Conservation (phyloP, 2,888 invertebrate species). For the Stenichneumon culpator region DNA sequence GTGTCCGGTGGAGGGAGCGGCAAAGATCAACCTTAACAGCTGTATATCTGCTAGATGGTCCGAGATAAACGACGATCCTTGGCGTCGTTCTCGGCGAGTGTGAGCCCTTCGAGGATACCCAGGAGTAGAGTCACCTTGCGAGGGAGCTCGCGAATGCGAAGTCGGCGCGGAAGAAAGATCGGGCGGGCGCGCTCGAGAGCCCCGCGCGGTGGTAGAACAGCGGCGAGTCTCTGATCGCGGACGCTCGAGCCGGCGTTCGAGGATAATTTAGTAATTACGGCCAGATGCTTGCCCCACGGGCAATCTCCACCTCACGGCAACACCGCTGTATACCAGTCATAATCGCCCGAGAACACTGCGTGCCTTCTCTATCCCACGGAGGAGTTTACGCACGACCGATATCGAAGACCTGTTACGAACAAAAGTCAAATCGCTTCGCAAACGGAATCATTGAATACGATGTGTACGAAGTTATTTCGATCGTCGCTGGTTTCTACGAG, state of each 20-base stretch:
- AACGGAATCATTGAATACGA: not conserved
- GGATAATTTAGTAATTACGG: conserved; percentile 84
- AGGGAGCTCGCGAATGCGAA: conserved; percentile 11
- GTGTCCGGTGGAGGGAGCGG: not conserved
- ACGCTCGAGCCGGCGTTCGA: conserved; percentile 73
- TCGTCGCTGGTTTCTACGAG: not conserved
- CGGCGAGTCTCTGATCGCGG: conserved; percentile 37
- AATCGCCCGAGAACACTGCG: conserved; percentile 43
- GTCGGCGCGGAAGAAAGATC: conserved; percentile 56
- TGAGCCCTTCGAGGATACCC: conserved; percentile 21
- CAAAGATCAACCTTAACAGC: conserved; percentile 10
- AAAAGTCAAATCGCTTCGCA: not conserved
- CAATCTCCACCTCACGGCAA: conserved; percentile 71
- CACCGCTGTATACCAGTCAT: conserved; percentile 30
- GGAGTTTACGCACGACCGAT: conserved; percentile 17
- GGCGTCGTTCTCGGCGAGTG: conserved; percentile 20
- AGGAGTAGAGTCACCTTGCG: conserved; percentile 5
- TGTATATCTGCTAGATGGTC: conserved; percentile 8
- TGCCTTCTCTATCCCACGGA: not conserved
- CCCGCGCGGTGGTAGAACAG: conserved; percentile 33
- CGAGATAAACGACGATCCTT: conserved; percentile 13
- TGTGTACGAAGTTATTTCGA: not conserved
- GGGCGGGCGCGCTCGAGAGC: conserved; percentile 42
- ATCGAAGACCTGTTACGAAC: not conserved
- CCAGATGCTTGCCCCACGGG: conserved; percentile 82